These are phyloP conservation scores for Corydoras sp. DNA, from an alignment of 2,113 vertebrate genomes.

Conservation along the genomic window DNA sequence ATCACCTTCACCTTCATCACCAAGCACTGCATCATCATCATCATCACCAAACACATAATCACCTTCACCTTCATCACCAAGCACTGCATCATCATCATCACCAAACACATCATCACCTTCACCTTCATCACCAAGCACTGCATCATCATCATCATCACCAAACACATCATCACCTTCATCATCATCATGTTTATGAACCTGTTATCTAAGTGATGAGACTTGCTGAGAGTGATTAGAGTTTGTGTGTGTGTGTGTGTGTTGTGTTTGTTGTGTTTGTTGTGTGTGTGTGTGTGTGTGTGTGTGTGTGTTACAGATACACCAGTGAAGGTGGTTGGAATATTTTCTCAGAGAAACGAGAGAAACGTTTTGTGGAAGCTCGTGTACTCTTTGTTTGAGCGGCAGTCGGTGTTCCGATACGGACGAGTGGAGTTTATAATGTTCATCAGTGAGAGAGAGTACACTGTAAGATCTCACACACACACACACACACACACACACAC, in stretches of 20 bases:
- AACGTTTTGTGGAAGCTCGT: conserved; percentile 73
- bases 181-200: no score
- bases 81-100: no score
- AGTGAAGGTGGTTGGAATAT: conserved; percentile 79
- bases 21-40: no score
- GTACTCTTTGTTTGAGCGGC: conserved; percentile 74
- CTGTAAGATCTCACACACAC: conserved; percentile 60
- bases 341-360: conserved; percentile 68
- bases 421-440: conserved; percentile 85
- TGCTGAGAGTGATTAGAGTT: background rate
- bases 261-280: conserved; percentile 28
- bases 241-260: conserved; percentile 18
- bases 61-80: no score
- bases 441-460: conserved; percentile 78
- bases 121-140: no score
- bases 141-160: no score
- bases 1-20: no score
- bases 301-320: conserved; percentile 68
- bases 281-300: conserved; percentile 17
- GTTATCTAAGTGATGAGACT: background rate
- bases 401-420: conserved; percentile 80
- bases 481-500: background rate
- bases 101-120: no score
- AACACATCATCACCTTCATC: no score
- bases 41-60: no score